A percentile compares a stretch with the other conserved stretches of the same genome.
Evolutionary conservation across 2,888 invertebrate genomes (phyloP).

Genomic region (Eupithecia inturbata): DNA sequence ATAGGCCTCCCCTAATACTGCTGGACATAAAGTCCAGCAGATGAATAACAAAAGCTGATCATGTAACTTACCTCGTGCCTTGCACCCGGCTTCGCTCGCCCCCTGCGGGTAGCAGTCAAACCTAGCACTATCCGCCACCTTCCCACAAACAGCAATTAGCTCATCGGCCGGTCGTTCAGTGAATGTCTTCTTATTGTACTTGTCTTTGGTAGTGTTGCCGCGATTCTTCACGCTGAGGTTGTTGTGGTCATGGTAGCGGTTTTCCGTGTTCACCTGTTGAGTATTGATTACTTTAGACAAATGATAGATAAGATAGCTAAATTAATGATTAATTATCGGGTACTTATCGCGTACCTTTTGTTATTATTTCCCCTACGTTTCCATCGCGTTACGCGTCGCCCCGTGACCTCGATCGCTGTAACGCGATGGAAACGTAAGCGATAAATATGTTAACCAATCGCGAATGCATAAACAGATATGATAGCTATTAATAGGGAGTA

Average conservation of each 20-base stretch:
- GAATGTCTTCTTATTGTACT: constrained; percentile 64
- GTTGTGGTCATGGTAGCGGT: constrained; percentile 80
- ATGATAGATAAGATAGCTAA: no score
- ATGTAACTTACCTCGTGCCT: constrained; percentile 75
- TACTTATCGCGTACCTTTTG: no score
- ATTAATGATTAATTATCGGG: no score
- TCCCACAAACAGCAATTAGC: constrained; percentile 72
- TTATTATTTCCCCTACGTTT: no score
- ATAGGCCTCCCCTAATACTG: no score
- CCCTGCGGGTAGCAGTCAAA: constrained; percentile 90
- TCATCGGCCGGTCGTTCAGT: constrained; percentile 60
- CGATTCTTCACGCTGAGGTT: constrained; percentile 80
- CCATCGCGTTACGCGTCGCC: no score
- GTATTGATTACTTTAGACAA: constrained; percentile 21
- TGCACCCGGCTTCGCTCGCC: constrained; percentile 80
- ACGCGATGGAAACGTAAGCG: no score
- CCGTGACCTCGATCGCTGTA: no score
- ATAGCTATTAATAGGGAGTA: neutral
- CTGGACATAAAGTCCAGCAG: neutral
- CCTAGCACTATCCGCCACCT: constrained; percentile 75
- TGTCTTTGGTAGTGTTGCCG: constrained; percentile 60
- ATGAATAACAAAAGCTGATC: neutral
- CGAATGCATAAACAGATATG: neutral
- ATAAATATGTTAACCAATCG: no score
- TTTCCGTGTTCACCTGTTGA: constrained; percentile 61